phyloP scores from a whole-genome alignment of 2,888 invertebrate species.

The Tribolium freemani region DNA sequence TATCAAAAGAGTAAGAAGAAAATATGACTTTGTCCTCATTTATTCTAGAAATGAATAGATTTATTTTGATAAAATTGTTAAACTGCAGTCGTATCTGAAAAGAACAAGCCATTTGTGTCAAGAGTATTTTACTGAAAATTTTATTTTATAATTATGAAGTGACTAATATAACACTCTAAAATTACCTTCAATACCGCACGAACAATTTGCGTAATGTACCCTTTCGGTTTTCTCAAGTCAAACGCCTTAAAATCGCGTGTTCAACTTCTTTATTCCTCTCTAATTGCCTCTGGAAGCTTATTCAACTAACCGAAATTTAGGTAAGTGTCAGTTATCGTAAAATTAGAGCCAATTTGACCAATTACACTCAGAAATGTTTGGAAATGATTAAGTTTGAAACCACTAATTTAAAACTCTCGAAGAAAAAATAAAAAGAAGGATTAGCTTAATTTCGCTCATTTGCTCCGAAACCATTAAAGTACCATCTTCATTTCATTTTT shows the following conservation, averaged over 20 bases:
- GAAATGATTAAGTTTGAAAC: neutral
- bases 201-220: neutral
- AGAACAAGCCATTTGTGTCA: too few species aligned
- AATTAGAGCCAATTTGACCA: neutral
- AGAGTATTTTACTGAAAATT: neutral
- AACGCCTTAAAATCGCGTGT: neutral
- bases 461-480: neutral
- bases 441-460: conserved; percentile 14
- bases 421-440: conserved; percentile 15
- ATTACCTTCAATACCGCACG: neutral
- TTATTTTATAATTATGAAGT: neutral
- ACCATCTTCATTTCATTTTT: conserved; percentile 7
- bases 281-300: neutral
- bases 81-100: too few species aligned
- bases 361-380: neutral
- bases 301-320: neutral
- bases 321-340: neutral
- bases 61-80: too few species aligned
- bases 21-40: too few species aligned
- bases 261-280: neutral
- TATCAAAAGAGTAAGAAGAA: too few species aligned
- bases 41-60: too few species aligned
- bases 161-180: too few species aligned
- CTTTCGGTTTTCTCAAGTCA: neutral
- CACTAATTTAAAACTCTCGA: neutral